Percentiles rank a stretch among this genome's conserved stretches.
Conservation (phyloP, 30 jellyfish, hydroid and myxozoan species). For the Catostylus mosaicus region DNA sequence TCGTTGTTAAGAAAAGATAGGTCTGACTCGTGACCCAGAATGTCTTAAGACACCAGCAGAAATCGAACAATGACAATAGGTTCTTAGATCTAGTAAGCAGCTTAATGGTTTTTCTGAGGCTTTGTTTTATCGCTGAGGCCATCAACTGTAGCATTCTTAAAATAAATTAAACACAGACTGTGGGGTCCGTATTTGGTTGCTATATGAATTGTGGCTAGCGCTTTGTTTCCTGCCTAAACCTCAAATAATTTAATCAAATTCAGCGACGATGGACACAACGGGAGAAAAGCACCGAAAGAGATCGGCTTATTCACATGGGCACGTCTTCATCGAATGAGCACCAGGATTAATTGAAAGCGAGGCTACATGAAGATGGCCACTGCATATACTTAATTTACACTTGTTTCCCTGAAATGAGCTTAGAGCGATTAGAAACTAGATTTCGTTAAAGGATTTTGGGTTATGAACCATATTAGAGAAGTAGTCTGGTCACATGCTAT, state of each 20-base stretch:
- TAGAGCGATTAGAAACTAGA: background rate
- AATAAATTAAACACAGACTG: conserved; percentile 45
- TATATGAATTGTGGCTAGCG: conserved; percentile 44
- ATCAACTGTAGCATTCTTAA: conserved; percentile 44
- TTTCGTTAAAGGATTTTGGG: background rate
- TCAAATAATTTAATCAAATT: conserved; percentile 60
- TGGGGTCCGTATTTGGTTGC: conserved; percentile 61
- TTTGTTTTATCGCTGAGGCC: conserved; percentile 22
- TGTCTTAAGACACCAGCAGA: conserved; percentile 20
- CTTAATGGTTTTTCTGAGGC: conserved; percentile 30
- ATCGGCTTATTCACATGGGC: conserved; percentile 2
- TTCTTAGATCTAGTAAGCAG: conserved; percentile 31
- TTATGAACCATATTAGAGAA: too few relatives aligned
- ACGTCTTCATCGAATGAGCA: background rate
- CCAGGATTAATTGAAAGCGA: background rate
- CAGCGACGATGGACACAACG: conserved; percentile 49
- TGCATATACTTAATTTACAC: background rate
- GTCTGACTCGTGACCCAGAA: conserved; percentile 44
- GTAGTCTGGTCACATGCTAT: too few relatives aligned
- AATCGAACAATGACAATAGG: conserved; percentile 17
- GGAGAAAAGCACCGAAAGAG: conserved; percentile 32
- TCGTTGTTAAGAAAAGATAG: background rate
- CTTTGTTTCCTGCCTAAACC: conserved; percentile 59
- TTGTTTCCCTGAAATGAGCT: background rate
- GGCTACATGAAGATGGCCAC: conserved; percentile 24